These are phyloP conservation scores for Saccopteryx bilineata DNA, from an alignment of 2,113 vertebrate genomes.

Conservation along the genomic window DNA sequence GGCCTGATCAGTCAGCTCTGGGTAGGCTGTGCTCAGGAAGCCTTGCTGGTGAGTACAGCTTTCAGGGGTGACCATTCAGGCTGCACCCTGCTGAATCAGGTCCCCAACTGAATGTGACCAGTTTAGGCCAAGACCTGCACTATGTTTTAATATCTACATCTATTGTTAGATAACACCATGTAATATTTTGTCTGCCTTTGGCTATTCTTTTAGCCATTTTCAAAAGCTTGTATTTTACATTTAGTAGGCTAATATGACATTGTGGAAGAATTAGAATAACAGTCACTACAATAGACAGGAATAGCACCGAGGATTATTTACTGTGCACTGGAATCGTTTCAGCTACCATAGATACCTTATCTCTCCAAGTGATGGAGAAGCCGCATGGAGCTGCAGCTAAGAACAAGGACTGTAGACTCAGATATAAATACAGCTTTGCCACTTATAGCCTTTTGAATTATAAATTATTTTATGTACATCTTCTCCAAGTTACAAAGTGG, in stretches of 20 bases:
- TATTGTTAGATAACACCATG: not conserved
- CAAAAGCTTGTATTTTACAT: constrained; percentile 50
- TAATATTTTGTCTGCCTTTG: not conserved
- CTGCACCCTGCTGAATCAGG: not conserved
- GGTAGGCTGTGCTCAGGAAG: not conserved
- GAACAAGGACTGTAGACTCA: not conserved
- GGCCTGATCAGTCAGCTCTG: not conserved
- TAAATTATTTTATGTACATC: not conserved
- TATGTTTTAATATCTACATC: constrained; percentile 4
- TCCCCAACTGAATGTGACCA: not conserved
- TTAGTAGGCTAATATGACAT: constrained; percentile 11
- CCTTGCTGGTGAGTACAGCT: not conserved
- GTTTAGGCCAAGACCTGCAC: not conserved
- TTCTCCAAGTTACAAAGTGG: constrained; percentile 10
- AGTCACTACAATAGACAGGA: constrained; percentile 3
- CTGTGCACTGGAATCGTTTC: not conserved
- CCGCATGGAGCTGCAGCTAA: not conserved
- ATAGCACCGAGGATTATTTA: not conserved
- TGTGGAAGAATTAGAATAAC: not conserved
- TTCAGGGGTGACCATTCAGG: not conserved
- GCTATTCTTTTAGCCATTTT: not conserved
- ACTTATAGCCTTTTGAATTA: not conserved
- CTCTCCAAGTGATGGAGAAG: not conserved
- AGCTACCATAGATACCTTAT: not conserved
- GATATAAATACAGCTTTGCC: not conserved